These are phyloP conservation scores for Galerucella calmariensis DNA, from an alignment of 2,888 invertebrate genomes.

Conservation along the genomic window DNA sequence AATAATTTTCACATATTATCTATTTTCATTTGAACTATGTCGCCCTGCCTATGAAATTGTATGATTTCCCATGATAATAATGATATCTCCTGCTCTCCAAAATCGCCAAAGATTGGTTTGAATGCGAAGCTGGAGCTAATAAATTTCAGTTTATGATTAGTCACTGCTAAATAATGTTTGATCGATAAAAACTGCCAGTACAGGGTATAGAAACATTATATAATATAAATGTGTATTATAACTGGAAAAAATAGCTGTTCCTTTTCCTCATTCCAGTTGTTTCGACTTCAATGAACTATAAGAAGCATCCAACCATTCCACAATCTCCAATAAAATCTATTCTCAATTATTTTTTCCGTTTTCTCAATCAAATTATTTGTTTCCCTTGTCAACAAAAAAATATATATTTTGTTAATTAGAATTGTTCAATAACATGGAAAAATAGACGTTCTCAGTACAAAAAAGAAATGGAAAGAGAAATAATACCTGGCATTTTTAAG, in stretches of 20 bases:
- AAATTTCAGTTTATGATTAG: too few species aligned
- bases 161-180: too few species aligned
- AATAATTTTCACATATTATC: too few species aligned
- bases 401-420: slow-evolving; percentile 24
- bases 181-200: too few species aligned
- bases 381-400: background rate
- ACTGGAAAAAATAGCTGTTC: background rate
- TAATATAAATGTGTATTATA: too few species aligned
- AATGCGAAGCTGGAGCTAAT: too few species aligned
- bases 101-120: too few species aligned
- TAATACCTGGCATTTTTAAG: slow-evolving; percentile 5
- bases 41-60: too few species aligned
- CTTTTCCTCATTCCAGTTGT: background rate
- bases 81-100: too few species aligned
- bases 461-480: slow-evolving; percentile 13
- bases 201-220: too few species aligned
- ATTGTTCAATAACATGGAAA: slow-evolving; percentile 26
- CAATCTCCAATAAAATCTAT: background rate
- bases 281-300: background rate
- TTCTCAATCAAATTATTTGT: slow-evolving; percentile 5
- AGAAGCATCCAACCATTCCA: background rate
- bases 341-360: slow-evolving; percentile 2
- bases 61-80: too few species aligned
- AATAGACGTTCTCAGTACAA: slow-evolving; percentile 14
- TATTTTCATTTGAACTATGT: too few species aligned